Percentiles rank a stretch among this genome's conserved stretches.
Evolutionary conservation across 2,797 vertebrate species (phyloP).

Genomic region (Rhyacichthys aspro): DNA sequence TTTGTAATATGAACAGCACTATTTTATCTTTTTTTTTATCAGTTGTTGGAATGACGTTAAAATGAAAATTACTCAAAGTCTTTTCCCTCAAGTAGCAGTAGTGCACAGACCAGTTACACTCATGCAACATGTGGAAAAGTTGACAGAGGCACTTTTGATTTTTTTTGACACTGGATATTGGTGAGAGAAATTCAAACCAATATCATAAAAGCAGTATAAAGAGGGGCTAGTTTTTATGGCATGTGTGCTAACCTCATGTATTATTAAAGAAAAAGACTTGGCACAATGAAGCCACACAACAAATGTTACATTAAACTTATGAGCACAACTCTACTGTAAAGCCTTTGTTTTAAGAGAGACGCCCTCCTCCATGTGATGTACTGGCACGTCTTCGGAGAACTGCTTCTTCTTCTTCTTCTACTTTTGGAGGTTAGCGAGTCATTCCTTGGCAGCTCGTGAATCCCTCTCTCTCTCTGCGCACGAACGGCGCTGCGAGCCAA

Average conservation of each 20-base stretch:
- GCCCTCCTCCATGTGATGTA: conserved; percentile 20
- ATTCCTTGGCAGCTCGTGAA: conserved; percentile 47
- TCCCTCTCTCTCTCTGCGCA: conserved; percentile 33
- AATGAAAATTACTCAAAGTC: too few species aligned
- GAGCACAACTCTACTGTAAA: conserved; percentile 1
- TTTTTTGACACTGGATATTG: too few species aligned
- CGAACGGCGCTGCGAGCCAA: conserved; percentile 16
- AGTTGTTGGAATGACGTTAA: too few species aligned
- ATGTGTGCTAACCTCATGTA: conserved; percentile 7
- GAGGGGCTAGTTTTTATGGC: neutral
- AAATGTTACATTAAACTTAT: neutral
- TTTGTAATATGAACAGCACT: too few species aligned
- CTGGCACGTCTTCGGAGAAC: conserved; percentile 16
- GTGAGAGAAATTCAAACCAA: too few species aligned
- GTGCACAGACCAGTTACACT: too few species aligned
- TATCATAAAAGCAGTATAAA: too few species aligned
- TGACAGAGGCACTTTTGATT: too few species aligned
- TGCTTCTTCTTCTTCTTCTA: conserved; percentile 18
- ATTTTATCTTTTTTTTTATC: too few species aligned
- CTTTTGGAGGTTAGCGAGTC: conserved; percentile 49
- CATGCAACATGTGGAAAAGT: too few species aligned
- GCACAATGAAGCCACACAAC: neutral
- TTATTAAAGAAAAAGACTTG: conserved; percentile 9
- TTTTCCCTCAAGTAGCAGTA: too few species aligned
- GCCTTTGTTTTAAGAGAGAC: conserved; percentile 2